Percentiles rank a stretch among this genome's conserved stretches.
Conservation (phyloP, 1,140 invertebrate genomes). For the Bombus confusus region DNA sequence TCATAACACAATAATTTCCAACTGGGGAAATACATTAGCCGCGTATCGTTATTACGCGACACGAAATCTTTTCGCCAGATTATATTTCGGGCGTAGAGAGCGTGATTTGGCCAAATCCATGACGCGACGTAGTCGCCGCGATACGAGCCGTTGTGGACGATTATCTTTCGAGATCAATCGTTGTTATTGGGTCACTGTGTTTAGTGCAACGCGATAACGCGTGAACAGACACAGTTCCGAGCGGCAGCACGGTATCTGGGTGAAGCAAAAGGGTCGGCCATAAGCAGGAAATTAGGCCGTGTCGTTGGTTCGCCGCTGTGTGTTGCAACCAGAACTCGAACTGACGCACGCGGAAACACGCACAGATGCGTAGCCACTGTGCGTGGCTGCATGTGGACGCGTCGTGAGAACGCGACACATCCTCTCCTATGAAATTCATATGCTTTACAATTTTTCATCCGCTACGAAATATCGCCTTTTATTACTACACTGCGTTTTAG, state of each 20-base stretch:
- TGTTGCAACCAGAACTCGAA: conserved; percentile 50
- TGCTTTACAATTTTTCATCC: background rate
- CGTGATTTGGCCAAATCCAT: background rate
- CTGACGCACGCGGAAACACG: conserved; percentile 19
- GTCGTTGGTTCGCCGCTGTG: conserved; percentile 14
- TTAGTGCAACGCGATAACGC: conserved; percentile 53
- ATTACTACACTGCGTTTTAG: background rate
- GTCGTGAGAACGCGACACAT: conserved; percentile 1
- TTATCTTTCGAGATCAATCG: conserved; percentile 15
- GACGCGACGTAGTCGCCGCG: too few species aligned
- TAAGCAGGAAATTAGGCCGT: conserved; percentile 53
- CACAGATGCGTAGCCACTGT: conserved; percentile 11
- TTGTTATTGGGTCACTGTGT: conserved; percentile 57
- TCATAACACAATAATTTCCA: background rate
- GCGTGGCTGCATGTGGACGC: conserved; percentile 15
- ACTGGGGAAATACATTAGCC: background rate
- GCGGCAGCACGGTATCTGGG: conserved; percentile 36
- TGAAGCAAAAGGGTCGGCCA: conserved; percentile 43
- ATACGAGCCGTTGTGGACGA: background rate
- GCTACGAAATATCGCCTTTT: background rate
- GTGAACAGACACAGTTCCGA: conserved; percentile 3
- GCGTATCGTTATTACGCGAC: background rate
- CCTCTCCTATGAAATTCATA: background rate
- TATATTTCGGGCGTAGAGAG: background rate
- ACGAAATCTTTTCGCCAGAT: background rate